These are phyloP conservation scores for Lithobates pipiens DNA, from an alignment of 2,797 vertebrate genomes.

Conservation along the genomic window DNA sequence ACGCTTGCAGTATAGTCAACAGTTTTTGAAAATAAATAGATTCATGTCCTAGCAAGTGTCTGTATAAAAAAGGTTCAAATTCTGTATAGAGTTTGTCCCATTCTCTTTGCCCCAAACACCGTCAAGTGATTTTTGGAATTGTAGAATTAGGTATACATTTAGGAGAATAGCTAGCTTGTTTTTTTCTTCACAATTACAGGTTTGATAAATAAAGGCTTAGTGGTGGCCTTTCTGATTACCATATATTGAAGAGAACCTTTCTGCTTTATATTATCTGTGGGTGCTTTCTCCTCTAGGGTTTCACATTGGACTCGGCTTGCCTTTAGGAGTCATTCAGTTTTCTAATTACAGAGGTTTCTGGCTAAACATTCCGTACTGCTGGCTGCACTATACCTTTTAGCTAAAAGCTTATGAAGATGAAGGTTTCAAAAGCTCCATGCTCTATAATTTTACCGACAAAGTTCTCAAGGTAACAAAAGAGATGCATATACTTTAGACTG, in stretches of 20 bases:
- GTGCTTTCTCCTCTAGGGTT: background rate
- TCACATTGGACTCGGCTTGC: background rate
- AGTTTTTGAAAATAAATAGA: too few relatives aligned
- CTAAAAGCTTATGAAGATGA: slow-evolving; percentile 25
- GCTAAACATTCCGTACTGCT: background rate
- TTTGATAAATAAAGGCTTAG: background rate
- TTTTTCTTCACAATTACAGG: background rate
- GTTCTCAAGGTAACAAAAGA: slow-evolving; percentile 20
- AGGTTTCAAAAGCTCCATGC: background rate
- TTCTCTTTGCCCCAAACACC: background rate
- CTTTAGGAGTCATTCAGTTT: background rate
- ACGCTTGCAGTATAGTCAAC: too few relatives aligned
- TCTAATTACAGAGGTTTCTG: slow-evolving; percentile 21
- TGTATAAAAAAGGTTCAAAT: too few relatives aligned
- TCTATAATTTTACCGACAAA: slow-evolving; percentile 33
- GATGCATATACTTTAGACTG: background rate
- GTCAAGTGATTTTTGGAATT: background rate
- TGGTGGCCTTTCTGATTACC: background rate
- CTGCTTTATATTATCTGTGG: background rate
- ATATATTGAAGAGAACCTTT: background rate
- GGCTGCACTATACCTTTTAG: background rate
- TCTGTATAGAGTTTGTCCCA: too few relatives aligned
- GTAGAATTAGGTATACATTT: background rate
- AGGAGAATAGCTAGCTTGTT: background rate
- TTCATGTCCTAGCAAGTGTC: too few relatives aligned